Evolutionary conservation across 1,140 invertebrate genomes (phyloP).

Genomic region (Phymastichus coffea): DNA sequence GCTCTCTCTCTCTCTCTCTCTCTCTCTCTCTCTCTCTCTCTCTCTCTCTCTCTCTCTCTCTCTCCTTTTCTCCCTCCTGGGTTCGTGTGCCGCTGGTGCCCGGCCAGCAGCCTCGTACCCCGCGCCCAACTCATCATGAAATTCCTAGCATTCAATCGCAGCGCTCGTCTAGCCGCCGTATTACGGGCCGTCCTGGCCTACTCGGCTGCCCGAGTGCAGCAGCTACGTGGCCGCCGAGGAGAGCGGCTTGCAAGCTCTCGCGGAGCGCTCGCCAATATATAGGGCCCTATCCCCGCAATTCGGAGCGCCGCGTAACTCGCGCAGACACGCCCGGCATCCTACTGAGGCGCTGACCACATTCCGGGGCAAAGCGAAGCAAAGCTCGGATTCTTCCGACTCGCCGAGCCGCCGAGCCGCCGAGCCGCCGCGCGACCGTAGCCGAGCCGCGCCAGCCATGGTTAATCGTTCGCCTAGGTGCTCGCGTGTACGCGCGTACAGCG

Average conservation of each 20-base stretch:
- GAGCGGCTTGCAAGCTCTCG: background rate
- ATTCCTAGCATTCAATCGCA: slow-evolving; percentile 59
- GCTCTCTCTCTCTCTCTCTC: slow-evolving; percentile 35
- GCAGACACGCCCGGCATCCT: background rate
- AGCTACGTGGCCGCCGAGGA: slow-evolving; percentile 16
- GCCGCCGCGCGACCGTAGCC: too few species aligned
- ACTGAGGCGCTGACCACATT: background rate
- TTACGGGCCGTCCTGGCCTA: background rate
- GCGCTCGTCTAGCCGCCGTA: slow-evolving; percentile 43
- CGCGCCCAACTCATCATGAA: slow-evolving; percentile 53
- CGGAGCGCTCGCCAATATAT: background rate
- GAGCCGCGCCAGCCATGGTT: too few species aligned
- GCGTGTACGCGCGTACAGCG: background rate
- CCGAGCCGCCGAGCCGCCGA: too few species aligned
- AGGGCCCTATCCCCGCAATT: background rate
- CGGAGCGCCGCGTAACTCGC: background rate
- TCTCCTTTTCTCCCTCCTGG: slow-evolving; percentile 21
- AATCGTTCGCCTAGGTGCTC: background rate
- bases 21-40: slow-evolving; percentile 22
- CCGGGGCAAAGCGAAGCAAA: background rate
- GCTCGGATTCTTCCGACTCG: too few species aligned
- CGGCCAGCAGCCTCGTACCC: slow-evolving; percentile 40
- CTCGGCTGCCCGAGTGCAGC: background rate
- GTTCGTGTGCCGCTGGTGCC: slow-evolving; percentile 12
- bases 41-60: slow-evolving; percentile 33